Evolutionary conservation across 2,888 invertebrate species (phyloP).

Genomic region (Diogma glabrata): DNA sequence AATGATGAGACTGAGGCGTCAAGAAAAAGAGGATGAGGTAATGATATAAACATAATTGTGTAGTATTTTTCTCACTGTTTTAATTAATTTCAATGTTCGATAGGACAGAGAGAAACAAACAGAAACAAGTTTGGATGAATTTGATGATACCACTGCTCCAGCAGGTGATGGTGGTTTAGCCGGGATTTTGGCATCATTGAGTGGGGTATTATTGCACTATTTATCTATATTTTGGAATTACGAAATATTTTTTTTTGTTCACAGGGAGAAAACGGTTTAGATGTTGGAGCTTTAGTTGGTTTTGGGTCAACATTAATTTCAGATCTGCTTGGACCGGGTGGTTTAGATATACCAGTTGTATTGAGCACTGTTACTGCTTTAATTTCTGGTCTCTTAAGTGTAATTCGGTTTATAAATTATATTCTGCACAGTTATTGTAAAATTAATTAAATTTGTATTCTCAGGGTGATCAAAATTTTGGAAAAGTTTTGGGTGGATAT

Average conservation of each 20-base stretch:
- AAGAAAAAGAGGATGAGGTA: background rate
- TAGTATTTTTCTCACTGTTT: background rate
- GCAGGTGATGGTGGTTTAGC: constrained; percentile 27
- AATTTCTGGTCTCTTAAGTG: constrained; percentile 30
- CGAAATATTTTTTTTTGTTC: background rate
- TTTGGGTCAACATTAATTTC: constrained; percentile 33
- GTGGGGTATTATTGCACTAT: constrained; percentile 28
- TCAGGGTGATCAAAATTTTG: constrained; percentile 34
- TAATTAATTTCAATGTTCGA: constrained; percentile 3
- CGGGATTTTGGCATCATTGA: constrained; percentile 33
- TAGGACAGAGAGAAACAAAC: too few relatives aligned
- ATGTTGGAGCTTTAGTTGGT: constrained; percentile 35
- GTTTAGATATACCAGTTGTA: constrained; percentile 31
- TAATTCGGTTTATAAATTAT: constrained; percentile 12
- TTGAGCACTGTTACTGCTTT: constrained; percentile 31
- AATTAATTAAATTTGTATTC: background rate
- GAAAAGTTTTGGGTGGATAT: constrained; percentile 32
- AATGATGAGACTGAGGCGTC: background rate
- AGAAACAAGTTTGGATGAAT: background rate
- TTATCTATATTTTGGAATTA: background rate
- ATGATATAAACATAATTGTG: background rate
- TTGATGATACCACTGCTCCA: constrained; percentile 14
- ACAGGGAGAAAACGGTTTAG: constrained; percentile 35
- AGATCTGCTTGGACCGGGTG: constrained; percentile 35
- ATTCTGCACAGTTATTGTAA: background rate